Conservation (phyloP, 2,888 invertebrate genomes). For the Pedicia rivosa region DNA sequence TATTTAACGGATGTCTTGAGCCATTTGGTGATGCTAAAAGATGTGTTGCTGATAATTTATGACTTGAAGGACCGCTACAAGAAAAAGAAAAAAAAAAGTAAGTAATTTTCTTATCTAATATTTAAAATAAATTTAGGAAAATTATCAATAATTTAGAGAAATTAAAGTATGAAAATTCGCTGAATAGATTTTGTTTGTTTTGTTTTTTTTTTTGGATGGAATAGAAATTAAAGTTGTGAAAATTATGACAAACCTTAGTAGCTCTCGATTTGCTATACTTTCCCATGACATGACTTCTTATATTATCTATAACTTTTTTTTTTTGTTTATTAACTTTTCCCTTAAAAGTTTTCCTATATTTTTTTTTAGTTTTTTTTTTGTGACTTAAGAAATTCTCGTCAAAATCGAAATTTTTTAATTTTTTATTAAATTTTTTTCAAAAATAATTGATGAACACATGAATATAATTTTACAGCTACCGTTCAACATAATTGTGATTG, state of each 20-base stretch:
- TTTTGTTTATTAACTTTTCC: too few relatives aligned
- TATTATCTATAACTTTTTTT: too few relatives aligned
- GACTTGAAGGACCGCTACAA: constrained; percentile 49
- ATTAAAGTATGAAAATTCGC: neutral
- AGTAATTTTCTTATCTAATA: neutral
- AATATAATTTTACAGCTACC: too few relatives aligned
- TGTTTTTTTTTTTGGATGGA: neutral
- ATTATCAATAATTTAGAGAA: neutral
- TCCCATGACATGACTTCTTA: constrained; percentile 61
- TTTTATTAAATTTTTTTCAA: too few relatives aligned
- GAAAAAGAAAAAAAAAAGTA: constrained; percentile 9
- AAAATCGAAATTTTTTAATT: too few relatives aligned
- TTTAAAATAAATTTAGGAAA: neutral
- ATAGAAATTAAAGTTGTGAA: neutral
- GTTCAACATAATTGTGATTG: too few relatives aligned
- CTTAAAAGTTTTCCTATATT: too few relatives aligned
- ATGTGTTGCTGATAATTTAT: constrained; percentile 70
- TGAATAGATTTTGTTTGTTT: neutral
- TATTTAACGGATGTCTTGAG: constrained; percentile 58
- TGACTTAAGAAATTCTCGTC: too few relatives aligned
- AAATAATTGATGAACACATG: too few relatives aligned
- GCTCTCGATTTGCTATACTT: constrained; percentile 66
- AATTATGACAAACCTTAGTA: constrained; percentile 45
- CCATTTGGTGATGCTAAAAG: constrained; percentile 70
- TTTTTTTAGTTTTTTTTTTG: too few relatives aligned